Evolutionary conservation across 2,888 invertebrate species (phyloP), one percentile per base, ranked within the genome.

Genomic region (Drosophila acutilabella): DNA sequence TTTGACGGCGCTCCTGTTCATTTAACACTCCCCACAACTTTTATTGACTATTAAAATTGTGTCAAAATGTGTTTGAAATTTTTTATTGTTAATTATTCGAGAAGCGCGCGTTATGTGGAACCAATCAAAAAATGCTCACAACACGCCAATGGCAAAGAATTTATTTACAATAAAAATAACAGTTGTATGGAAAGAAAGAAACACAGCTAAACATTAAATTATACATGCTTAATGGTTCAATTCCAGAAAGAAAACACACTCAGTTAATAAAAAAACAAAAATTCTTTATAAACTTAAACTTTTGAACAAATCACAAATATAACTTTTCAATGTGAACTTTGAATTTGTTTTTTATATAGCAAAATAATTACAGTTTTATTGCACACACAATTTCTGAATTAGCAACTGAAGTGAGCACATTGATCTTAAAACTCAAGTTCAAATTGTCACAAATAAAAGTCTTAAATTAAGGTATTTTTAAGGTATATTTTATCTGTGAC

Each of bases 31-130:
- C 53, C 52, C 77, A 57, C 71, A 68, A 58, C 64, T 82, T 88
- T 90, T 90, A 89, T 90, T 84, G 86, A 86, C 88, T 84, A 89
- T 89, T 83, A 90, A 88, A 90, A 90, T 87, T 88, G 82, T 90
- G 89, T 88, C 89, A 89, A 83, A 87, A 80, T 88, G 84, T 80
- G 84, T 78, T 80, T 78, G 80, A 78, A 84, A 84, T 87, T 72
- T 80, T 87, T 76, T 79, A 82, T 82, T 78, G 83, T 72, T 79
- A 74, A 86, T 83, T 83, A 81, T 74, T 41, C n/a, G 54, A 40
- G 42, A 33, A 72, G 72, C 66, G 62, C 66, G 52, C 48, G 51
- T 62, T 64, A 75, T 77, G 77, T 68, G 69, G 64, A 75, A 73
- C 64, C 75, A 69, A 75, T 76, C 61, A 69, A 62, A 64, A 67